phyloP scores from a whole-genome alignment of 2,113 vertebrate species.

The Phalacrocorax brasilianus region DNA sequence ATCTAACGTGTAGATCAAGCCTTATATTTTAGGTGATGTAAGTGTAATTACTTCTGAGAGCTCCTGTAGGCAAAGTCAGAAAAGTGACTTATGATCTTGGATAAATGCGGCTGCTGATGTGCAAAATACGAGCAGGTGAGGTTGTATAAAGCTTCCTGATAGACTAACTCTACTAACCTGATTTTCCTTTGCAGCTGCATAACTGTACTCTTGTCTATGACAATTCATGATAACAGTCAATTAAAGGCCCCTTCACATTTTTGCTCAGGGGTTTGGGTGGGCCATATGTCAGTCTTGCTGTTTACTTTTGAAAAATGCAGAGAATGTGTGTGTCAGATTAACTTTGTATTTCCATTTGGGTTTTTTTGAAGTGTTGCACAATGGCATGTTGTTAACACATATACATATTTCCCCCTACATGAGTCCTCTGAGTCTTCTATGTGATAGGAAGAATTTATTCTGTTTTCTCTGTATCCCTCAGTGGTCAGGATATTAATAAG shows the following conservation, averaged over 20 bases:
- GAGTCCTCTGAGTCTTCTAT: background rate
- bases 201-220: background rate
- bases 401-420: background rate
- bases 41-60: background rate
- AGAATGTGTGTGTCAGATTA: conserved; percentile 27
- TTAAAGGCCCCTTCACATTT: background rate
- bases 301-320: background rate
- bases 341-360: background rate
- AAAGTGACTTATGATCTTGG: background rate
- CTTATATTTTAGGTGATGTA: background rate
- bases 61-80: background rate
- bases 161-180: background rate
- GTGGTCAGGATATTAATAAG: background rate
- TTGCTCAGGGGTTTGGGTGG: background rate
- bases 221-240: background rate
- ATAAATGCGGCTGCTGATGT: background rate
- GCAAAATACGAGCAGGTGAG: background rate
- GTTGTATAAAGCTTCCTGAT: background rate
- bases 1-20: background rate
- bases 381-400: conserved; percentile 8
- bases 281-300: conserved; percentile 22
- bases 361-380: conserved; percentile 31
- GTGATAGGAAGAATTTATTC: background rate
- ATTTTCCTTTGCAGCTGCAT: background rate
- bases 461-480: background rate